Conservation (phyloP, 2,888 invertebrate species). For the Diarsia brunnea region DNA sequence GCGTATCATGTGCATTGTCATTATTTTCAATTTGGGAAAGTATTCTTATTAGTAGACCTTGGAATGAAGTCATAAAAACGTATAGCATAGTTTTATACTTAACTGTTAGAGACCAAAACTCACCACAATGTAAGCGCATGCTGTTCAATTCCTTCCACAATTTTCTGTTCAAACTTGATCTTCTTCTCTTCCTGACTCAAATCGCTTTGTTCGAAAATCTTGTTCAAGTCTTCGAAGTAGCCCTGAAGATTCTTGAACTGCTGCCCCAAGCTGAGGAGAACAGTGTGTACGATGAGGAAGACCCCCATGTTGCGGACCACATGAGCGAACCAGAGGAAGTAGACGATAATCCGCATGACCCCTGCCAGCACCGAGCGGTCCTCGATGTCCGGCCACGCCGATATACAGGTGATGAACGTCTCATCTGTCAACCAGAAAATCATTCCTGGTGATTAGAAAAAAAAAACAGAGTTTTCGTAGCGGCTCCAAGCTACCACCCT, state of each 20-base stretch:
- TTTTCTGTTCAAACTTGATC: slow-evolving; percentile 29
- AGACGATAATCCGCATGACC: slow-evolving; percentile 24
- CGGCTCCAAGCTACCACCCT: not conserved
- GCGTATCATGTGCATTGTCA: too few relatives aligned
- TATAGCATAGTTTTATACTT: not conserved
- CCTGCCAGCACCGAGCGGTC: slow-evolving; percentile 31
- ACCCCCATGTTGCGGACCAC: slow-evolving; percentile 46
- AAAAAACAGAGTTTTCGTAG: not conserved
- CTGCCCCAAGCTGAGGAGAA: slow-evolving; percentile 23
- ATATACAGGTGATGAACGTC: slow-evolving; percentile 46
- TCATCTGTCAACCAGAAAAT: slow-evolving; percentile 28
- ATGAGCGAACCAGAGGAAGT: slow-evolving; percentile 34
- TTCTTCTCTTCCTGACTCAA: slow-evolving; percentile 38
- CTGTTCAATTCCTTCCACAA: slow-evolving; percentile 39
- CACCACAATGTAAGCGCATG: slow-evolving; percentile 45
- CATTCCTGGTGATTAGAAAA: not conserved
- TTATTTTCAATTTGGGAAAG: not conserved
- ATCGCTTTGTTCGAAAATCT: slow-evolving; percentile 21
- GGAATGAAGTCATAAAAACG: not conserved
- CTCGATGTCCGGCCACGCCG: slow-evolving; percentile 40
- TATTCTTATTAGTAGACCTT: not conserved
- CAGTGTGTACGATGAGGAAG: slow-evolving; percentile 32
- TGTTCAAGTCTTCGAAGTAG: slow-evolving; percentile 32
- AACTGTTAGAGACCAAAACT: not conserved
- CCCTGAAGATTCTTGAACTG: slow-evolving; percentile 43